Evolutionary conservation across 2,797 vertebrate species (phyloP).

Genomic region (Pantherophis vulpinus): DNA sequence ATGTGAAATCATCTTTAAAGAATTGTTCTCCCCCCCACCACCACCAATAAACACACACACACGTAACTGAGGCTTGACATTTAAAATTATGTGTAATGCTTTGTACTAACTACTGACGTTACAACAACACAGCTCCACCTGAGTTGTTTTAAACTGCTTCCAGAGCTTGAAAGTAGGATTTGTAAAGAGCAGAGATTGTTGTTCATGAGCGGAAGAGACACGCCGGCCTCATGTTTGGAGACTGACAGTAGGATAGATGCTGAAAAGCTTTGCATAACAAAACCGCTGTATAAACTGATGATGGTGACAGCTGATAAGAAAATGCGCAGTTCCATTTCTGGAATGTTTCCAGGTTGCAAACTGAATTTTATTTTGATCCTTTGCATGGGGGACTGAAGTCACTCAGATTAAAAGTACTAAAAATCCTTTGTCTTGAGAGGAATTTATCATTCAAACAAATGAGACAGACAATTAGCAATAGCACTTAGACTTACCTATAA

Average conservation of each 20-base stretch:
- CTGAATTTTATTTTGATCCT: neutral
- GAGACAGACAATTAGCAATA: neutral
- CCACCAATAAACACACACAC: neutral
- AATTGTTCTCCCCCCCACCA: accelerated
- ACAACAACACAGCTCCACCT: neutral
- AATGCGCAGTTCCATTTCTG: neutral
- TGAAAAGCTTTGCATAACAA: neutral
- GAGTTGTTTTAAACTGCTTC: neutral
- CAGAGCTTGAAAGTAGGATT: neutral
- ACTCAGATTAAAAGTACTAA: neutral
- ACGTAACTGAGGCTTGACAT: neutral
- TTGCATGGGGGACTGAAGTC: accelerated
- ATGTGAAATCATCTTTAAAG: neutral
- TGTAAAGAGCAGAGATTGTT: neutral
- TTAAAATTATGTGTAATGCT: neutral
- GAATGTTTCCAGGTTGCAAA: neutral
- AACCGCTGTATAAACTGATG: neutral
- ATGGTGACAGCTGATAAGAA: neutral
- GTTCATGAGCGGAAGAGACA: neutral
- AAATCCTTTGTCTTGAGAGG: neutral
- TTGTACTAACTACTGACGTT: neutral
- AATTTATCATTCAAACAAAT: neutral
- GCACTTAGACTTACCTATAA: too few relatives aligned
- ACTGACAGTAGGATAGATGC: neutral
- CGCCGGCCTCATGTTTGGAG: neutral